Base-by-base conservation (phyloP, 1,140 invertebrate species). In the Xylocopa sonorina region DNA sequence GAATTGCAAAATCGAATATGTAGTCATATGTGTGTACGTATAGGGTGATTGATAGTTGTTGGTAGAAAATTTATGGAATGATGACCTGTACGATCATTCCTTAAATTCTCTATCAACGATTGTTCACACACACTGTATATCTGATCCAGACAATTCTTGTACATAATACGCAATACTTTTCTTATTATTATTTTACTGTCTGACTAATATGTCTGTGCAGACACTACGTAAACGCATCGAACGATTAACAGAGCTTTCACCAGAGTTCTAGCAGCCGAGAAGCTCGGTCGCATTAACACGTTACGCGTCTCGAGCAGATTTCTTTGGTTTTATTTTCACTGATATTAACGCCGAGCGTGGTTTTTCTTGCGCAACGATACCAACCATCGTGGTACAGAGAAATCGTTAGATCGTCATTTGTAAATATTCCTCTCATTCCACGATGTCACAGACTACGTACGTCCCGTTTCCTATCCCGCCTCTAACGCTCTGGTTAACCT, bases 151-250 rank as follows among this genome's bases (percentile, higher is more conserved):
- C 51, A 18, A 38, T 57, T 29, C 53, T 51, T 69, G 64, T 77
- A 57, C 29, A 69, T 68, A 77, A 67, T 48, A 69, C 12, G 34
- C 34, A 29, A 38, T 24, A 58, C 9, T 62, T 78, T 78, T 60
- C 57, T 78, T 78, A 62, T 71, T 68, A 68, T 76, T 78, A 78
- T 78, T 77, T 78, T 78, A 4, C 71, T 60, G 66, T 58, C 46
- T 71, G 10, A 78, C 75, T 78, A 78, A 78, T 68, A 57, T 16
- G 14, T 50, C 46, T 69, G 34, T 24, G 63, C 10, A 68, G 53
- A 67, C 34, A 38, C 29, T 50, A 16, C 29, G 71, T 21, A 14
- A 58, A 4, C 57, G 73, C 68, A 57, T 64, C 27, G 55, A 27
- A 67, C 21, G 24, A 76, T 76, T 76, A 76, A 76, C 74, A 67